These are phyloP conservation scores for Dromas ardeola DNA, from an alignment of 2,113 vertebrate species.

Conservation along the genomic window DNA sequence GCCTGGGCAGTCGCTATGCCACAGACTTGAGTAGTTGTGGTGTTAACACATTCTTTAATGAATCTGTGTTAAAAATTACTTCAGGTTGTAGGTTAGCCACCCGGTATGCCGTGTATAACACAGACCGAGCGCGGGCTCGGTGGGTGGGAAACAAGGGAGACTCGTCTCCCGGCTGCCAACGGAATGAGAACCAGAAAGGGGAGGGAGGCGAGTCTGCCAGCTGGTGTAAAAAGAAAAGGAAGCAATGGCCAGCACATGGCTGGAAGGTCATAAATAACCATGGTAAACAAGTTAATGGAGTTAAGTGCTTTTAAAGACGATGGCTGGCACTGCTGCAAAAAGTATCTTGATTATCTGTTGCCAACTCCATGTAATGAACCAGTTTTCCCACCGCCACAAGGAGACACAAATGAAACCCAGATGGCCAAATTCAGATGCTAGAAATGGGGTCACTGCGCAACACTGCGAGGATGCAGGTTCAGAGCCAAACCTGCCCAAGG, in stretches of 20 bases:
- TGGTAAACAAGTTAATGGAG: neutral
- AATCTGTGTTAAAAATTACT: neutral
- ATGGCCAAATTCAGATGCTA: neutral
- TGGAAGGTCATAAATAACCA: slow-evolving; percentile 28
- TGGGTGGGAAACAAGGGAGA: neutral
- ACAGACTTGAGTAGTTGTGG: neutral
- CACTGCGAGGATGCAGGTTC: neutral
- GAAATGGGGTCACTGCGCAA: neutral
- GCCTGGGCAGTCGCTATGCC: neutral
- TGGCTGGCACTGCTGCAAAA: slow-evolving; percentile 19
- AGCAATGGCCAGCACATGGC: neutral
- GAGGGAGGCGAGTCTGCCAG: neutral
- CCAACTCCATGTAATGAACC: neutral
- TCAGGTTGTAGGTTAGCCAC: neutral
- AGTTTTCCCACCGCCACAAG: neutral
- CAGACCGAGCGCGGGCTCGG: neutral
- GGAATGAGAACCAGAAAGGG: neutral
- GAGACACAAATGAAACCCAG: neutral
- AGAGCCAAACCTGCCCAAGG: neutral
- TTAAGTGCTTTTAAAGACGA: slow-evolving; percentile 22
- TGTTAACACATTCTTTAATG: neutral
- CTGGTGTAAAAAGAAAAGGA: neutral
- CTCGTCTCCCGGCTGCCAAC: neutral
- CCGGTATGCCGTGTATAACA: neutral
- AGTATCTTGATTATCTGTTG: neutral